Percentiles rank a stretch among this genome's conserved stretches.
phyloP scores from a whole-genome alignment of 2,888 invertebrate species.

The Parasteatoda lunata region DNA sequence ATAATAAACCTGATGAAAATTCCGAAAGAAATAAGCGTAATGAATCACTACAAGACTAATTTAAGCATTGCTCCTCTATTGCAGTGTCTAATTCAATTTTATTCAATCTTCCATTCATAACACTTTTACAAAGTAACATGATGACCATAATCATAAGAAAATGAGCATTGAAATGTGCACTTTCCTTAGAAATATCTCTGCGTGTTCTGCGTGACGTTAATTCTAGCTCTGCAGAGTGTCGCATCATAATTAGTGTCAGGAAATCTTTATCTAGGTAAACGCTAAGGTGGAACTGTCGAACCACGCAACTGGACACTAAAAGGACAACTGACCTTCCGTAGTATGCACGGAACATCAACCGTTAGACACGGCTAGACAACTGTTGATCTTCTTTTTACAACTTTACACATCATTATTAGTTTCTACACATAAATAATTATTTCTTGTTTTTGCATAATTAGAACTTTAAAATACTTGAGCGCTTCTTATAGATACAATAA shows the following conservation, averaged over 20 bases:
- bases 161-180: slow-evolving; percentile 9
- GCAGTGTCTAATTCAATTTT: background rate
- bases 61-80: no score
- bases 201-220: slow-evolving; percentile 59
- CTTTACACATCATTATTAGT: no score
- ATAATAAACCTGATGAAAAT: no score
- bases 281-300: slow-evolving; percentile 34
- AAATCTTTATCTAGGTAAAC: slow-evolving; percentile 62
- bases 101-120: background rate
- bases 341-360: slow-evolving; percentile 29
- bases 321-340: slow-evolving; percentile 54
- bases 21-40: no score
- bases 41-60: no score
- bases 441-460: no score
- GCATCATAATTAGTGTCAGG: slow-evolving; percentile 65
- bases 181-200: background rate
- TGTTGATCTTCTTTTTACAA: slow-evolving; percentile 30
- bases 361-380: slow-evolving; percentile 39
- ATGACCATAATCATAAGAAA: slow-evolving; percentile 16
- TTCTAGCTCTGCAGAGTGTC: slow-evolving; percentile 45
- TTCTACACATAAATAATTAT: no score
- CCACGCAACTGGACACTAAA: slow-evolving; percentile 62
- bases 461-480: no score
- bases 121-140: background rate
- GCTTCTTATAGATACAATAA: no score